A percentile compares a stretch with the other conserved stretches of the same genome.
Conservation (phyloP, 2,797 vertebrate genomes). For the Molossus molossus region DNA sequence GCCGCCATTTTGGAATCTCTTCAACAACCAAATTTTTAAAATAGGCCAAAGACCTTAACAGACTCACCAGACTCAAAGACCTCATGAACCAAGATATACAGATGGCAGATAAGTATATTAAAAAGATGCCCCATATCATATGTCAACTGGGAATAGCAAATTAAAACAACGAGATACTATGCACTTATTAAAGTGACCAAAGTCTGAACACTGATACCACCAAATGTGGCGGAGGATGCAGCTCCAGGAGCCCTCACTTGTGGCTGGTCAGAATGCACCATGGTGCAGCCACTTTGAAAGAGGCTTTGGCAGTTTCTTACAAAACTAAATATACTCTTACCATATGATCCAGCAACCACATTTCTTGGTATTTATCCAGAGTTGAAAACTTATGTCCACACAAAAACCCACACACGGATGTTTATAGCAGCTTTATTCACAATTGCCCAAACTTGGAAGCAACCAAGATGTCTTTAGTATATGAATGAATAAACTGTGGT, state of each 20-base stretch:
- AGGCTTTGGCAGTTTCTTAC: background rate
- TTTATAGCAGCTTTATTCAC: background rate
- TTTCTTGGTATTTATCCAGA: background rate
- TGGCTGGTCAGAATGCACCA: background rate
- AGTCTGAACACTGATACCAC: background rate
- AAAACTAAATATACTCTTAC: conserved; percentile 5
- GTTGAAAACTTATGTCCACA: background rate
- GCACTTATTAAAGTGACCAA: background rate
- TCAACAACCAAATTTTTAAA: background rate
- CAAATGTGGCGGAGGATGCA: background rate
- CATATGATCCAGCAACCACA: background rate
- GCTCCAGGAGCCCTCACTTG: background rate
- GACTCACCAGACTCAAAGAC: background rate
- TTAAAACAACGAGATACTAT: background rate
- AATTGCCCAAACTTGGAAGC: conserved; percentile 19
- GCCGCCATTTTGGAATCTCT: no score
- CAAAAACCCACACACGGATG: background rate
- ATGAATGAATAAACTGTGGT: background rate
- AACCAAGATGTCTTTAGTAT: background rate
- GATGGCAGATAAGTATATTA: background rate
- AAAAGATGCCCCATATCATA: background rate
- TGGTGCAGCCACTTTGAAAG: background rate
- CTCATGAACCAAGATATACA: background rate
- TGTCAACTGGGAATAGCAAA: background rate
- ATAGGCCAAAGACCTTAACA: background rate